Evolutionary conservation across 2,888 invertebrate genomes (phyloP), one percentile per base, ranked within the genome.

Genomic region (Scaeva pyrastri): DNA sequence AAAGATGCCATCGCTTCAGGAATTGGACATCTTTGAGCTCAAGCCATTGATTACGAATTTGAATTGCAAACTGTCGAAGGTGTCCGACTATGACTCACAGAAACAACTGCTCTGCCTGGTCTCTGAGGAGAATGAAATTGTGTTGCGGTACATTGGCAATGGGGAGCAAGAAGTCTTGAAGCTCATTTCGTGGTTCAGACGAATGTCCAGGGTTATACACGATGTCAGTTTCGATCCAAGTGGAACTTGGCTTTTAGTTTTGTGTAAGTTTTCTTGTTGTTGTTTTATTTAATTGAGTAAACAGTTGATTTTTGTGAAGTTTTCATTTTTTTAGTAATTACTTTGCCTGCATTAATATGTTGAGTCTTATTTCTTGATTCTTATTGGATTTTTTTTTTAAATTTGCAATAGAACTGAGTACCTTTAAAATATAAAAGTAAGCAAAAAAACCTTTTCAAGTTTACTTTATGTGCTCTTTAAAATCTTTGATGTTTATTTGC

Each of bases 211-310:
- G 60, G 91, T 91, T 14, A 94, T 96, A 78, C 94, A 95, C 90
- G 95, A 95, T 90, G 93, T 97, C 91, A 97, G 97, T 91, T 97
- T 97, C 92, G 97, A 97, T 93, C 96, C 97, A 1, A 94, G 95
- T 80, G 97, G 97, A 73, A 95, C 90, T 73, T 92, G 92, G 91
- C 88, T 93, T 48, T 86, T 93, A 45, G 92, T 92, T 80, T 89
- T 93, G 41, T 93, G 92, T 92, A 90, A 92, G 92, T 31, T 31
- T n/a, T n/a, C n/a, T n/a, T n/a, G n/a, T n/a, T 31, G 31, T 26
- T 26, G 26, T 31, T 31, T n/a, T 4, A 31, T 31, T 31, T 31
- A 31, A 2, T 31, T 31, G 31, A 7, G 31, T 31, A 31, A 26
- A 26, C 7, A 26, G 26, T 26, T 4, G 1, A 6, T 26, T 1